Base-by-base conservation (phyloP, 1,140 invertebrate species). In the Drosophila paulistorum region DNA sequence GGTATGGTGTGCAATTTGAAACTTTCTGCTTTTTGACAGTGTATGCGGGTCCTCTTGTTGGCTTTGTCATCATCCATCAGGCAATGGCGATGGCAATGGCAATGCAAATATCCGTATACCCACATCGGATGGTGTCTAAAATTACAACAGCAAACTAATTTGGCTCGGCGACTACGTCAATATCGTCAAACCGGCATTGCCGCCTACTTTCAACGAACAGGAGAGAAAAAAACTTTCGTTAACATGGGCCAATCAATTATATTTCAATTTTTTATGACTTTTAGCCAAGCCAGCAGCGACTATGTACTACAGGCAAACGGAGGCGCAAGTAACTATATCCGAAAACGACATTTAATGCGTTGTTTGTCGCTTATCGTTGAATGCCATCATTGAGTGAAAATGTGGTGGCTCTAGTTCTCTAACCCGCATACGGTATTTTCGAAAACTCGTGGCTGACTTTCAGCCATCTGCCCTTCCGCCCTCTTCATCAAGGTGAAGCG, bases 211-310 rank as follows among this genome's bases (percentile, higher is more conserved):
- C 10, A 10, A 48, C 30, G 30, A 30, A 30, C 5, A 30, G 30
- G 0, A 30, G 1, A 7, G 7, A 30, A 30, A 30, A 14, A 57
- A 14, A 68, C 68, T 35, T 78, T 71, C 65, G 48, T 57, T 62
- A 68, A 68, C 61, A 78, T 65, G 54, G 20, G 68, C 81, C 85
- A 89, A 89, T 89, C 84, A 89, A 89, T 89, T 89, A 89, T 83
- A 75, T 75, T 89, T 90, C 79, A 84, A 81, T 89, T 89, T 77
- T 81, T 84, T 73, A 90, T 76, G 77, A 84, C 81, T 84, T 30
- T 71, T 68, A 62, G 70, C 72, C 64, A 73, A 71, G 70, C 65
- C 76, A 60, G 58, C 42, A 14, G 42, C 6, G 13, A 14, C 42
- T n/a, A 41, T 17, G 17, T 17, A 17, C 20, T 39, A 26, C 13